Evolutionary conservation across 2,113 vertebrate species (phyloP), one percentile per base, ranked within the genome.

Genomic region (Sander lucioperca): DNA sequence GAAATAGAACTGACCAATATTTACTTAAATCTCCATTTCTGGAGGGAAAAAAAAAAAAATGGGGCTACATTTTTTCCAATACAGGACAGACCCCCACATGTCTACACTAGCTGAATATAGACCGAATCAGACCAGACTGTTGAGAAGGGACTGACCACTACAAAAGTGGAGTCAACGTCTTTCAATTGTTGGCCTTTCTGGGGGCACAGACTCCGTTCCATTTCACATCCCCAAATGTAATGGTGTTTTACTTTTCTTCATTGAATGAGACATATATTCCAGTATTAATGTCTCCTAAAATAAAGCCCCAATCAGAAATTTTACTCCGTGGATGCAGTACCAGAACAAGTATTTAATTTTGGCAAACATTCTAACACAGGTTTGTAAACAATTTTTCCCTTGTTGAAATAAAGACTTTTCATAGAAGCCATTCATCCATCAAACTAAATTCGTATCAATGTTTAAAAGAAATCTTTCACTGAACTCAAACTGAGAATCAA

Each of bases 331-430:
- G 81, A 88, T 70, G 85, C 84, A 73, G 86, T 58, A 89, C 86
- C 88, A 86, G 79, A 84, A 92, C 27, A 87, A 86, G 59, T 72
- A 80, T 80, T 89, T 78, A 45, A 82, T 88, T 84, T 91, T 88
- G 92, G 89, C 92, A 93, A 94, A 93, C 80, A 88, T 83, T 88
- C 79, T 72, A 92, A 92, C 89, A 93, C 92, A 94, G 91, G 85
- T 91, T 88, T 94, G 94, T 95, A 94, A 95, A 95, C 93, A 94
- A 77, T 18, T 77, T 92, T 93, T 94, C 94, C 93, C 94, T 95
- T 93, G 90, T 83, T 92, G 89, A 94, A 95, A 94, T 91, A 94
- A 93, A 93, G 82, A 88, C 86, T 77, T 86, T 76, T 79, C 76
- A 82, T 16, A 83, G 85, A 91, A 89, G 79, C 84, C 76, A 80